A percentile compares a stretch with the other conserved stretches of the same genome.
phyloP scores from a whole-genome alignment of 2,113 vertebrate genomes.

The Gambusia affinis region DNA sequence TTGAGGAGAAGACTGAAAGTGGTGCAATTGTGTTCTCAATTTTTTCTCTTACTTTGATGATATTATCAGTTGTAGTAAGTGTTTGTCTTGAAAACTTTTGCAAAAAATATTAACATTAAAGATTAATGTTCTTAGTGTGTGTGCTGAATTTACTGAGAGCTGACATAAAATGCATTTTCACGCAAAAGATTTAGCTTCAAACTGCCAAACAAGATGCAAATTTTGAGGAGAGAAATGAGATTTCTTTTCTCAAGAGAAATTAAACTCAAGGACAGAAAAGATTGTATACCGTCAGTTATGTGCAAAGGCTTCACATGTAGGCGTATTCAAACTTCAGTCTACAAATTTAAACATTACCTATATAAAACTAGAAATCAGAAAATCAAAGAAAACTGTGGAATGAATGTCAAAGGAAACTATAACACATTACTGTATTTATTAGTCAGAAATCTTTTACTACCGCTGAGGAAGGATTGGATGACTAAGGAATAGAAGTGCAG shows the following conservation, averaged over 20 bases:
- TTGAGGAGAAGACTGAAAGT: constrained; percentile 14
- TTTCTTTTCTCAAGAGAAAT: too few species aligned
- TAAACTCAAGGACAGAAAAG: too few species aligned
- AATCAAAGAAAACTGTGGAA: not conserved
- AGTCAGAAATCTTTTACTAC: not conserved
- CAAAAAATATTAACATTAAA: too few species aligned
- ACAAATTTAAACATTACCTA: not conserved
- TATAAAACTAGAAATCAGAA: not conserved
- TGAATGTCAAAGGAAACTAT: not conserved
- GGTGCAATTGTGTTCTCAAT: constrained; percentile 15
- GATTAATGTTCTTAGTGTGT: too few species aligned
- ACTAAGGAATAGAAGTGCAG: not conserved
- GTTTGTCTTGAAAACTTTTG: constrained; percentile 11
- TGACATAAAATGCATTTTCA: too few species aligned
- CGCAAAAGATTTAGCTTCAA: too few species aligned
- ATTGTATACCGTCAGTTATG: too few species aligned
- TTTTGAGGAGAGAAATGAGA: too few species aligned
- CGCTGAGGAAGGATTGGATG: not conserved
- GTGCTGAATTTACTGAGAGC: too few species aligned
- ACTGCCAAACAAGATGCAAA: too few species aligned
- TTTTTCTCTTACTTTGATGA: constrained; percentile 32
- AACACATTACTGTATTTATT: not conserved
- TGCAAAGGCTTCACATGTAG: too few species aligned
- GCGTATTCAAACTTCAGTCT: too few species aligned
- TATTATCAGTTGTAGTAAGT: constrained; percentile 32